Evolutionary conservation across 2,797 vertebrate genomes (phyloP), one percentile per base, ranked within the genome.

Genomic region (Linurgus olivaceus): DNA sequence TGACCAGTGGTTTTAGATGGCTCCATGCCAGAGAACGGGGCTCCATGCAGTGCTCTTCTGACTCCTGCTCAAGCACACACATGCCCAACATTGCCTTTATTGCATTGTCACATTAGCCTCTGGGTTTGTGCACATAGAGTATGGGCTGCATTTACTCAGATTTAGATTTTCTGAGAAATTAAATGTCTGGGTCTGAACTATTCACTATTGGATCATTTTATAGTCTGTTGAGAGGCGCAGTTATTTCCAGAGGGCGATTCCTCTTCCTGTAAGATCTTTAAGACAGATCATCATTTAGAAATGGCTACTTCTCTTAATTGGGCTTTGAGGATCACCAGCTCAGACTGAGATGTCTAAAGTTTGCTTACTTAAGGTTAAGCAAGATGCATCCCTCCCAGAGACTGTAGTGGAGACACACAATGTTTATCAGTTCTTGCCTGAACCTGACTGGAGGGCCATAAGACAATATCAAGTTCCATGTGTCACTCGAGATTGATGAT

Each of bases 11-110:
- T 44, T 78, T 61, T 15, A 35, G 50, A 25, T 26, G 35, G 21
- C 26, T 31, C 23, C 24, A 35, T 35, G 37, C 48, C 73, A n/a
- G 67, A 71, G 9, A 9, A 40, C 0, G 0, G 0, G 2, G n/a
- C 42, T 62, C 26, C 4, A 4, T 55, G 21, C 25, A 68, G 10
- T 26, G 52, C 19, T 33, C 25, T 55, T 44, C 51, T 40, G 33
- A 59, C n/a, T 68, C 50, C 38, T 82, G 52, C 66, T 58, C n/a
- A 54, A 62, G 62, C 13, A 51, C 18, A 28, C 24, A 58, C 2
- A 3, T n/a, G 33, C 7, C 28, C 31, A 61, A 11, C 6, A 4
- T 24, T 63, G 55, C 63, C 73, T 82, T 40, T 26, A 9, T 48
- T 51, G 23, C 18, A 87, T 87, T 89, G 33, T 63, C 55, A 73